Evolutionary conservation across 2,888 invertebrate species (phyloP).

Genomic region (Epinotia ramella): DNA sequence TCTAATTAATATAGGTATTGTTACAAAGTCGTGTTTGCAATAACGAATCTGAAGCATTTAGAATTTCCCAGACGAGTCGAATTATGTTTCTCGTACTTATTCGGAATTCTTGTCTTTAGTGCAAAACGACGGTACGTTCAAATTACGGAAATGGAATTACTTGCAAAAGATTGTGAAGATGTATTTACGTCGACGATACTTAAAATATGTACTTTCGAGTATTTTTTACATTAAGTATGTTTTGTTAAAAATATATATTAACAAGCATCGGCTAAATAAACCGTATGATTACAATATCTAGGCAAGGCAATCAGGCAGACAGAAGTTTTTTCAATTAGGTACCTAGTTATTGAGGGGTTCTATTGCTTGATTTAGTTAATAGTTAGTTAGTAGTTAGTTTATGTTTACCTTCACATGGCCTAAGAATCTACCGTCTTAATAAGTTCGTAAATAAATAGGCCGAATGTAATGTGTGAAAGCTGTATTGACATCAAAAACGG

Average conservation of each 20-base stretch:
- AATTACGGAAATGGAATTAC: not conserved
- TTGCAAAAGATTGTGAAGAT: not conserved
- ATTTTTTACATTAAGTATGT: no score
- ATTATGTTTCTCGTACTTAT: conserved; percentile 5
- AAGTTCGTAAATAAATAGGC: not conserved
- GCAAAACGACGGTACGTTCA: not conserved
- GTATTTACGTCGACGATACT: not conserved
- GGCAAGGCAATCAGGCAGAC: no score
- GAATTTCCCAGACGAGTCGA: conserved; percentile 21
- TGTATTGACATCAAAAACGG: conserved; percentile 7
- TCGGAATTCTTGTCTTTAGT: not conserved
- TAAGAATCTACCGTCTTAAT: not conserved
- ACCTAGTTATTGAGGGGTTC: not conserved
- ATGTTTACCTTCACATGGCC: not conserved
- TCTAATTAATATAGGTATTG: conserved; percentile 52
- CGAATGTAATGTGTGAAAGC: conserved; percentile 1
- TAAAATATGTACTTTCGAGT: no score
- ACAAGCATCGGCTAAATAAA: no score
- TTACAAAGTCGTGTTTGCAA: conserved; percentile 52
- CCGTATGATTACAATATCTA: no score
- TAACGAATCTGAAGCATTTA: conserved; percentile 42
- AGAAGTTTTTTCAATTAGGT: not conserved
- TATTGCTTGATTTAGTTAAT: not conserved
- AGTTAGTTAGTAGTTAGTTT: no score
- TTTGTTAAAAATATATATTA: no score